These are phyloP conservation scores for Eurois occulta DNA, from an alignment of 2,888 invertebrate genomes.

Conservation along the genomic window DNA sequence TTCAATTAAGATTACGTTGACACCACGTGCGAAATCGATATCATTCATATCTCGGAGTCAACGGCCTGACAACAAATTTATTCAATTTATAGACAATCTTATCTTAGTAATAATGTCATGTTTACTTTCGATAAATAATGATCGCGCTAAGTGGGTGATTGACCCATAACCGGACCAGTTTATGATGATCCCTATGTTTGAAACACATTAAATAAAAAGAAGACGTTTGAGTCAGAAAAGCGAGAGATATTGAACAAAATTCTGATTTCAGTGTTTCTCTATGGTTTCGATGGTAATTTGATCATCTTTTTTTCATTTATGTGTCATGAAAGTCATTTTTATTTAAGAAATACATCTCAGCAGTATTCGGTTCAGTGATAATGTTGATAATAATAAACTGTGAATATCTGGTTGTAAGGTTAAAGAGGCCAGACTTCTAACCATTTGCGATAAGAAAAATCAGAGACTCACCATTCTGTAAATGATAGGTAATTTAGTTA, in stretches of 20 bases:
- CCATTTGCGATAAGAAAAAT: conserved; percentile 36
- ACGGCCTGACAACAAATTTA: conserved; percentile 61
- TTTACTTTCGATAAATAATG: conserved; percentile 62
- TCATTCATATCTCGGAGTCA: conserved; percentile 55
- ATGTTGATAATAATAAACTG: conserved; percentile 28
- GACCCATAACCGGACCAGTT: conserved; percentile 49
- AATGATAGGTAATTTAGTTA: conserved; percentile 16
- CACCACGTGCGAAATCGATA: conserved; percentile 54
- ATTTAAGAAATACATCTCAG: conserved; percentile 12
- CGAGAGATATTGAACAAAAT: neutral
- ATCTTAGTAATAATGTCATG: conserved; percentile 59
- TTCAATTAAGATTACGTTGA: conserved; percentile 55
- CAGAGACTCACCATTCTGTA: conserved; percentile 25
- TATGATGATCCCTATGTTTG: conserved; percentile 23
- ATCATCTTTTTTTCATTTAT: neutral
- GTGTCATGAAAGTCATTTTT: too few species aligned
- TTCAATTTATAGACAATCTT: conserved; percentile 66
- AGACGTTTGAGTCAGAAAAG: neutral
- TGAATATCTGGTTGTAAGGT: conserved; percentile 53
- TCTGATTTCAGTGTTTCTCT: neutral
- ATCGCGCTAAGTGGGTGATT: conserved; percentile 55
- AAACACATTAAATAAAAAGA: conserved; percentile 1
- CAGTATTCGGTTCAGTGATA: conserved; percentile 15
- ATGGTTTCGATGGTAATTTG: accelerated
- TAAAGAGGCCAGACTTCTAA: conserved; percentile 33